Evolutionary conservation across 2,888 invertebrate genomes (phyloP).

Genomic region (Frankliniella intonsa): DNA sequence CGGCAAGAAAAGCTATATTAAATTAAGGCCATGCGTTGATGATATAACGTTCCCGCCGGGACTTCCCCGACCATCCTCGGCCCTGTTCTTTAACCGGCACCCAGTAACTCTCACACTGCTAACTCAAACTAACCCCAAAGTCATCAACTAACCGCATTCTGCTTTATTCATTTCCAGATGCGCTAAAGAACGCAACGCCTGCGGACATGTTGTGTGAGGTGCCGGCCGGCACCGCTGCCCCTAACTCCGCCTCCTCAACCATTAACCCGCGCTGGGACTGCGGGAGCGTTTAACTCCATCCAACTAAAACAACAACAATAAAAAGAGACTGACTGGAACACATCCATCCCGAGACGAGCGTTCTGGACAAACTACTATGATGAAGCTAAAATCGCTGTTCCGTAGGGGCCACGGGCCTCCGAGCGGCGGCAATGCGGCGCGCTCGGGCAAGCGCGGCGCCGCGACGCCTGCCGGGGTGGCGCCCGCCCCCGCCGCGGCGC

Average conservation of each 20-base stretch:
- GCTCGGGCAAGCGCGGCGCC: slow-evolving; percentile 33
- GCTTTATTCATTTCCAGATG: background rate
- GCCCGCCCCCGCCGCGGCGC: slow-evolving; percentile 3
- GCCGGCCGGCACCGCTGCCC: background rate
- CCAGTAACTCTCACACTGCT: no score
- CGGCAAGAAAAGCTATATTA: no score
- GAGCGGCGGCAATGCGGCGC: slow-evolving; percentile 30
- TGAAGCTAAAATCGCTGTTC: slow-evolving; percentile 87
- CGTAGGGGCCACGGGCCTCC: slow-evolving; percentile 66
- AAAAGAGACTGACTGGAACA: background rate
- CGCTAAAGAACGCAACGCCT: background rate
- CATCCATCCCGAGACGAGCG: background rate
- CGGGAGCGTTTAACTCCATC: no score
- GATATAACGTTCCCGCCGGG: no score
- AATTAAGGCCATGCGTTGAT: no score
- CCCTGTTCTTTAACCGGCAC: no score
- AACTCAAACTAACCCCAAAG: no score
- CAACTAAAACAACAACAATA: background rate
- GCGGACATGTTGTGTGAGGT: background rate
- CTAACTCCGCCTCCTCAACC: no score
- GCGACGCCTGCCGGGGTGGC: slow-evolving; percentile 33
- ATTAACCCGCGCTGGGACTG: no score
- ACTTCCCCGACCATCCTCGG: no score
- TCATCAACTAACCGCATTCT: background rate
- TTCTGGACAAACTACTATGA: slow-evolving; percentile 57